Conservation (phyloP, 1,140 invertebrate genomes). For the Coenobita brevimanus region DNA sequence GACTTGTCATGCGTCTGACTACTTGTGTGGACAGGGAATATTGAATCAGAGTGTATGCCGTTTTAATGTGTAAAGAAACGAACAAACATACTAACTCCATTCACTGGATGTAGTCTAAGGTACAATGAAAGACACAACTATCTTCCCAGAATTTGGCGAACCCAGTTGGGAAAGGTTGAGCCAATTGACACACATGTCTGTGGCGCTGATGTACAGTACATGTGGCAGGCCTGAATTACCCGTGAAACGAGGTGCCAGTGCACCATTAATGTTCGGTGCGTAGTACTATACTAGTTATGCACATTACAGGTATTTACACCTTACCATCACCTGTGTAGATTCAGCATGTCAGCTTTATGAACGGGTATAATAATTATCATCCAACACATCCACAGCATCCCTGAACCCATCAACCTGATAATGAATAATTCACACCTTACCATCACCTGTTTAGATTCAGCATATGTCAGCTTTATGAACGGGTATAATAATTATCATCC, state of each 20-base stretch:
- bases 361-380: not conserved
- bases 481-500: too few relatives aligned
- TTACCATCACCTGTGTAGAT: constrained; percentile 13
- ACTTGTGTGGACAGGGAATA: too few relatives aligned
- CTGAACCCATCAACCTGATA: not conserved
- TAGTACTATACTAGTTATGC: not conserved
- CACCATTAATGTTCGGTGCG: constrained; percentile 15
- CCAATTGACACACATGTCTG: not conserved
- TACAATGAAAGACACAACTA: too few relatives aligned
- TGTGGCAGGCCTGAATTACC: constrained; percentile 7
- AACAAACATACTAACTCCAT: too few relatives aligned
- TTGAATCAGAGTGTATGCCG: too few relatives aligned
- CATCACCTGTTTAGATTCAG: too few relatives aligned
- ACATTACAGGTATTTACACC: not conserved
- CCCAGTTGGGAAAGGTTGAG: not conserved
- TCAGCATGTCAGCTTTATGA: constrained; percentile 13
- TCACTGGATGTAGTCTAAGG: too few relatives aligned
- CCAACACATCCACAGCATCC: not conserved
- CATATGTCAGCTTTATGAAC: too few relatives aligned
- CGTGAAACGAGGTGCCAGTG: not conserved
- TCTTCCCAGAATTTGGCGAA: not conserved
- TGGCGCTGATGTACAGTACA: not conserved
- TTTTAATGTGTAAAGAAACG: too few relatives aligned
- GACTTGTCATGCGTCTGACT: too few relatives aligned
- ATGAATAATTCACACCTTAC: too few relatives aligned